Conservation (phyloP, 2,888 invertebrate genomes). For the Torymus tubicola region DNA sequence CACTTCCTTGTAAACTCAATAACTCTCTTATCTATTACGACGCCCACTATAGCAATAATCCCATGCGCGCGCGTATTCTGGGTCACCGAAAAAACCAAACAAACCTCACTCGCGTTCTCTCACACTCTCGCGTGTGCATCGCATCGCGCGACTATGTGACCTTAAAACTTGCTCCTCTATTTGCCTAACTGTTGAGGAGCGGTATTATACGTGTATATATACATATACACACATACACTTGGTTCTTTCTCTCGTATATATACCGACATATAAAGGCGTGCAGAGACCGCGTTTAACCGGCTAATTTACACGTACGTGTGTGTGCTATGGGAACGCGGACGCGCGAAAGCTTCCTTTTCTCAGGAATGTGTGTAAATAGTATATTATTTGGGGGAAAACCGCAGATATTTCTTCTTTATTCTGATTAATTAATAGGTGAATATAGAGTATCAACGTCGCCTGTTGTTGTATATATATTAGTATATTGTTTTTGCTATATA, state of each 20-base stretch:
- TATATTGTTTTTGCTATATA: too few relatives aligned
- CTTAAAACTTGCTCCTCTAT: slow-evolving; percentile 28
- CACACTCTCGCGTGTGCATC: neutral
- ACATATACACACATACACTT: neutral
- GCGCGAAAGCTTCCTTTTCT: slow-evolving; percentile 6
- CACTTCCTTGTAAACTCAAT: too few relatives aligned
- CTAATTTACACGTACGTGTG: slow-evolving; percentile 36
- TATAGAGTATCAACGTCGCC: too few relatives aligned
- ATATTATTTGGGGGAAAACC: slow-evolving; percentile 2
- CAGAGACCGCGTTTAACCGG: slow-evolving; percentile 29
- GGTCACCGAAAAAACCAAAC: too few relatives aligned
- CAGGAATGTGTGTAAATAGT: neutral
- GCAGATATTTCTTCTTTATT: slow-evolving; percentile 13
- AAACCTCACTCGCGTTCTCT: too few relatives aligned
- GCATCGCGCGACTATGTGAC: neutral
- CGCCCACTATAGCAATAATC: too few relatives aligned
- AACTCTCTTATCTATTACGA: too few relatives aligned
- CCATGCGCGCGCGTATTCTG: too few relatives aligned
- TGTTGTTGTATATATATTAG: too few relatives aligned
- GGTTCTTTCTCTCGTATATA: neutral
- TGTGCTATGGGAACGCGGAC: slow-evolving; percentile 19
- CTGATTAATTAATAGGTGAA: neutral
- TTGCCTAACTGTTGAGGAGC: slow-evolving; percentile 23
- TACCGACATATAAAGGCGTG: neutral
- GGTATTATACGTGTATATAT: neutral